Conservation (phyloP, 2,888 invertebrate genomes). For the Drosophila maculinotata region DNA sequence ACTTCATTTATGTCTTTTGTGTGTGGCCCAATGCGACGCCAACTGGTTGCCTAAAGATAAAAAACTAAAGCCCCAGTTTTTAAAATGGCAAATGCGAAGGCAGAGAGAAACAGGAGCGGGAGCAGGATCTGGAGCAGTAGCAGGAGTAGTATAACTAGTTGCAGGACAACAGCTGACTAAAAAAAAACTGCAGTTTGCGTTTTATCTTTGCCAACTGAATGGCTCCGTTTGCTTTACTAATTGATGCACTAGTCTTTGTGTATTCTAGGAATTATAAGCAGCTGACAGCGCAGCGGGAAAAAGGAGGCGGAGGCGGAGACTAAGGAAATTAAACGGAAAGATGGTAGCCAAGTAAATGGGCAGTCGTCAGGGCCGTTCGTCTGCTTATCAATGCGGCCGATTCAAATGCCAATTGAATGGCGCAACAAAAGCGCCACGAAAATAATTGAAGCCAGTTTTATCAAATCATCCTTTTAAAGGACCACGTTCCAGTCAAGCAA, state of each 20-base stretch:
- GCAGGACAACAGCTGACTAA: constrained; percentile 29
- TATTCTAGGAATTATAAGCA: constrained; percentile 48
- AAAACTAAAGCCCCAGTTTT: constrained; percentile 37
- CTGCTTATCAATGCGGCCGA: constrained; percentile 47
- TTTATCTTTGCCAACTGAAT: constrained; percentile 64
- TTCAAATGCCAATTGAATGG: constrained; percentile 57
- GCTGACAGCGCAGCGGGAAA: not conserved
- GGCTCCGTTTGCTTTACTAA: constrained; percentile 74
- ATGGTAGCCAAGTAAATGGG: constrained; percentile 27
- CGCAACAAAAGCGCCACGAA: constrained; percentile 27
- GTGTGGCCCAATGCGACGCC: constrained; percentile 61
- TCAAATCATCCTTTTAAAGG: constrained; percentile 7
- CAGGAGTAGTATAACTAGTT: not conserved
- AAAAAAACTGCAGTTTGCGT: constrained; percentile 68
- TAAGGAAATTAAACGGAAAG: constrained; percentile 38
- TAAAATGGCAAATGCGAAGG: constrained; percentile 20
- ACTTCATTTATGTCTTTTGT: constrained; percentile 69
- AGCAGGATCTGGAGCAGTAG: not conserved
- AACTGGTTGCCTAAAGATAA: constrained; percentile 72
- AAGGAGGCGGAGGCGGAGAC: not conserved
- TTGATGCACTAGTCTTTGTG: constrained; percentile 74
- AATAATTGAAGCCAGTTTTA: constrained; percentile 41
- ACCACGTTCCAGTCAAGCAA: constrained; percentile 8
- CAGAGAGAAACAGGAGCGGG: not conserved
- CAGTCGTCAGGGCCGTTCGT: constrained; percentile 5